Evolutionary conservation across 2,888 invertebrate species (phyloP), one percentile per base, ranked within the genome.

Genomic region (Quadriops clusia): DNA sequence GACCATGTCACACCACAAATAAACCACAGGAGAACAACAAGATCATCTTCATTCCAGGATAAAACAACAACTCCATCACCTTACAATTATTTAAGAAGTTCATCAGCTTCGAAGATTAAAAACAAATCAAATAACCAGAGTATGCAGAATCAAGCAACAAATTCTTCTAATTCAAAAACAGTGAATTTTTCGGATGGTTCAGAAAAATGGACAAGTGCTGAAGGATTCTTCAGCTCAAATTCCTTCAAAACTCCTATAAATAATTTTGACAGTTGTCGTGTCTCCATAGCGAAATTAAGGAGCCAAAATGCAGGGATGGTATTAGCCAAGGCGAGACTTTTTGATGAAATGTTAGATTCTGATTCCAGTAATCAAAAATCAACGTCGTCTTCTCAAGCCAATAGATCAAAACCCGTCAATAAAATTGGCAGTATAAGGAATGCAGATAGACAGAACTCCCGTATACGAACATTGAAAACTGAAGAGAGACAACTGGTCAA

Each of bases 261-360:
- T 12, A 70, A 69, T 47, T 67, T 69, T 29, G 63, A 65, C 26
- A 70, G 69, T 14, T 74, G 76, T 1, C 65, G 83, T 34, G 77
- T 77, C 0, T 83, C 83, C 0, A 72, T 84, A 7, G 79, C 77
- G 11, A 74, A 75, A 45, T 51, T 84, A 16, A 64, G 81, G 14
- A 65, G 70, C 26, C 77, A 80, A 54, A 84, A 84, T 54, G 81
- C 79, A 4, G 85, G 84, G 5, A 82, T 81, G 64, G 84, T 85
- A 1, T 60, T 81, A 34, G 82, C 80, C 2, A 83, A 81, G 61
- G 81, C 82, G 0, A 77, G 74, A 51, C 60, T 83, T 13, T 85
- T 83, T 47, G 78, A 83, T 51, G 65, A 63, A 33, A 36, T 50
- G 5, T 30, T 47, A 24, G 50, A 51, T 31, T 45, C 46, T 6